Evolutionary conservation across 2,113 vertebrate genomes (phyloP), one percentile per base, ranked within the genome.

Genomic region (Laticauda colubrina): DNA sequence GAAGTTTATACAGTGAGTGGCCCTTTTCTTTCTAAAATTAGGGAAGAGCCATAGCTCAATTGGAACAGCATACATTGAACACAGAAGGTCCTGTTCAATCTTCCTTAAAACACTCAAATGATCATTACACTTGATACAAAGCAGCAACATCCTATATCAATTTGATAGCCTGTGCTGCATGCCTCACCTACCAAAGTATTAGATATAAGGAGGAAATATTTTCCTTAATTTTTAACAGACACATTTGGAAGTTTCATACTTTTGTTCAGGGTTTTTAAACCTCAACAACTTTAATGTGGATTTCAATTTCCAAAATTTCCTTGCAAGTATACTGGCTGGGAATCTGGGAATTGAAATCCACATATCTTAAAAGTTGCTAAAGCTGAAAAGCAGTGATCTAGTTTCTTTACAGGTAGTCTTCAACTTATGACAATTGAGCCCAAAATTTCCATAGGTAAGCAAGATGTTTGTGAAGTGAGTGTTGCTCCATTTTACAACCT

Each of bases 1-100:
- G 53, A 98, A 98, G 61, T 99, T 99, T 95, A 98, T 99, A 94
- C 98, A 99, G 99, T 99, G 95, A 98, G 99, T 98, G 53, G 90
- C 21, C 3, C 2, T 0, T 2, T 11, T 1, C 43, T 21, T 12
- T 64, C 54, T 48, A 48, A 90, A 90, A 54, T 11, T 39, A 12
- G 29, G 29, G n/a, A 59, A n/a, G 12, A 90, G 61, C 21, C 15
- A 15, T 11, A 56, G 23, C n/a, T 90, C 15, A 57, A 24, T 81
- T 39, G 23, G 11, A 45, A 59, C 34, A 57, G 39, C 11, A 45
- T 23, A 29, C 29, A 51, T n/a, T 54, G 64, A 53, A 51, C 5
- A 89, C 15, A 6, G 34, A 43, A 7, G 11, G 20, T 39, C n/a
- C 87, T 6, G 4, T 14, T 89, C 87, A 43, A 54, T 56, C 8